Evolutionary conservation across 2,113 vertebrate genomes (phyloP).

Genomic region (Pomatorhinus ruficollis): DNA sequence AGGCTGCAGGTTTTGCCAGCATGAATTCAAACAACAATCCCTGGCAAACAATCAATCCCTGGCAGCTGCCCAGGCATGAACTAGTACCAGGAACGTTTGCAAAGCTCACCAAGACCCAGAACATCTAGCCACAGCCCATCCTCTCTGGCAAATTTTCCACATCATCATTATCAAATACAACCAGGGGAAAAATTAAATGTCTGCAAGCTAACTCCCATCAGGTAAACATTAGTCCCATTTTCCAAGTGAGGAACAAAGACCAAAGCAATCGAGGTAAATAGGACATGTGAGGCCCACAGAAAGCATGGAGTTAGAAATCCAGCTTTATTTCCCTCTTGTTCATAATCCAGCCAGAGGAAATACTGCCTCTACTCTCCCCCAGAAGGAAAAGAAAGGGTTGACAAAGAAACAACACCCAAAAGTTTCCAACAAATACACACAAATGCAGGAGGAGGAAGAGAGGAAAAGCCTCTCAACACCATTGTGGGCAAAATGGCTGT

Average conservation of each 20-base stretch:
- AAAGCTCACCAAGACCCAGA: not conserved
- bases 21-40: not conserved
- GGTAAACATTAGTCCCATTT: not conserved
- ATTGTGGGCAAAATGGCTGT: not conserved
- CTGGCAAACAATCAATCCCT: not conserved
- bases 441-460: not conserved
- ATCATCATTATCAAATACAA: not conserved
- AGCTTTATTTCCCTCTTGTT: not conserved
- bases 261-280: not conserved
- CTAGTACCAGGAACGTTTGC: not conserved
- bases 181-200: not conserved
- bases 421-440: not conserved
- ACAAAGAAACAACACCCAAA: not conserved
- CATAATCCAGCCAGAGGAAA: not conserved
- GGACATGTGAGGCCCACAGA: not conserved
- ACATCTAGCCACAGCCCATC: not conserved
- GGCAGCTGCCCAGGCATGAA: not conserved
- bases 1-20: not conserved
- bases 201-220: not conserved
- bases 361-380: not conserved
- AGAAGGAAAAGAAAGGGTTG: not conserved
- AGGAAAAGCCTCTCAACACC: slow-evolving; percentile 48
- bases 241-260: not conserved
- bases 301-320: not conserved
- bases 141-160: not conserved